phyloP scores from a whole-genome alignment of 1,140 invertebrate species.

The Nebria ingens region DNA sequence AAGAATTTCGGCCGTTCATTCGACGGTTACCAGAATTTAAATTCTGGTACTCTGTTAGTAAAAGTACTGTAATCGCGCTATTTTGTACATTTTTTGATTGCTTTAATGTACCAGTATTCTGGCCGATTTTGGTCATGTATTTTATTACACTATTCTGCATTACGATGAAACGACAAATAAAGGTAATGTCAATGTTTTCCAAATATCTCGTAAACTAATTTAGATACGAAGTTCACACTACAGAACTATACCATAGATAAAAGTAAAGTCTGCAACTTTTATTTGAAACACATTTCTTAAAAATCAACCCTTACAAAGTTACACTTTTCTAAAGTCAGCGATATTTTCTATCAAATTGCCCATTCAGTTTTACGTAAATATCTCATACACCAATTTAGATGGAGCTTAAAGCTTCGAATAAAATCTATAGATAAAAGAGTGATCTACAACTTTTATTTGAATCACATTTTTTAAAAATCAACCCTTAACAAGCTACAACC shows the following conservation, averaged over 20 bases:
- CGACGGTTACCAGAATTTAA: constrained; percentile 97
- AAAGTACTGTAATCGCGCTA: constrained; percentile 86
- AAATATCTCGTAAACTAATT: constrained; percentile 9
- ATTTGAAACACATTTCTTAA: neutral
- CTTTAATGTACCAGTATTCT: constrained; percentile 99
- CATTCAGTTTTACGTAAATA: too few species aligned
- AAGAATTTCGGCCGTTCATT: constrained; percentile 99
- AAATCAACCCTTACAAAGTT: too few species aligned
- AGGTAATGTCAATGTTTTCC: constrained; percentile 53
- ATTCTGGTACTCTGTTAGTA: constrained; percentile 97
- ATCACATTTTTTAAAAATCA: too few species aligned
- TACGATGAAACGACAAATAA: constrained; percentile 99
- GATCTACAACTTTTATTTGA: too few species aligned
- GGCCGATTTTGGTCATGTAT: constrained; percentile 99
- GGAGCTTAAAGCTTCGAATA: too few species aligned
- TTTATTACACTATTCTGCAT: constrained; percentile 97
- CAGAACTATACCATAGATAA: neutral
- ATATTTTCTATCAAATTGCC: too few species aligned
- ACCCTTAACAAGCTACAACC: too few species aligned
- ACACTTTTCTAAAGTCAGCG: too few species aligned
- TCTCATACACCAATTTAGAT: too few species aligned
- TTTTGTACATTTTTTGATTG: constrained; percentile 95
- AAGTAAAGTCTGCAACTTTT: neutral
- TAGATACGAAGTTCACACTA: neutral
- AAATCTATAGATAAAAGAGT: too few species aligned